Evolutionary conservation across 2,888 invertebrate species (phyloP), one percentile per base, ranked within the genome.

Genomic region (Crocallis elinguaria): DNA sequence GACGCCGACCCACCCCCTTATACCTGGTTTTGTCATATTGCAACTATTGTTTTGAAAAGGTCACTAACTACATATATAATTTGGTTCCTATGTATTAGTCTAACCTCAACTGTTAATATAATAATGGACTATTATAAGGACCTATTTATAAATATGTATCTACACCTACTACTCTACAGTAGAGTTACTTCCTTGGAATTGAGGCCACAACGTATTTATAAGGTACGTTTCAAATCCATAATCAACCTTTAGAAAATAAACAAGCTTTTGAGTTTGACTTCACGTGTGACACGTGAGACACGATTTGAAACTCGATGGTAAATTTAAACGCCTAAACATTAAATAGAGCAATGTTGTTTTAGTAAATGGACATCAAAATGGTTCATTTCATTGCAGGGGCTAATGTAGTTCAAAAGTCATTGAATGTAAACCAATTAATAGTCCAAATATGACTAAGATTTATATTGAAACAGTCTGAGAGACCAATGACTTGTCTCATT

Each of bases 401-500:
- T 44, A n/a, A n/a, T n/a, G n/a, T 32, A 4, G 17, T 44, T 14
- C 38, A 43, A 33, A 27, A 30, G 29, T 50, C 19, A 8, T 11
- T 30, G 32, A 52, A 35, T 49, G 30, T 50, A 9, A 9, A 29
- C 12, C 27, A 36, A 48, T n/a, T n/a, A n/a, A 17, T 48, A 37
- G 3, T 8, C 23, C 8, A 23, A 3, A 1, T 23, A 23, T 23
- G 5, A 25, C 9, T 25, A n/a, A n/a, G n/a, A n/a, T n/a, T 25
- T n/a, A n/a, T 9, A 25, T 25, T 5, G 19, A 13, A 13, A 4
- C 37, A 13, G 3, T 13, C 23, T 39, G 9, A 17, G 17, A 54
- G 60, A 59, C 48, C 67, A 57, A 55, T 71, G 60, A 65, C 63
- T 59, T 53, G 44, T 58, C 38, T 61, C 11, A 59, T 53, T 60